phyloP scores from a whole-genome alignment of 2,113 vertebrate genomes.

The Chunga burmeisteri region DNA sequence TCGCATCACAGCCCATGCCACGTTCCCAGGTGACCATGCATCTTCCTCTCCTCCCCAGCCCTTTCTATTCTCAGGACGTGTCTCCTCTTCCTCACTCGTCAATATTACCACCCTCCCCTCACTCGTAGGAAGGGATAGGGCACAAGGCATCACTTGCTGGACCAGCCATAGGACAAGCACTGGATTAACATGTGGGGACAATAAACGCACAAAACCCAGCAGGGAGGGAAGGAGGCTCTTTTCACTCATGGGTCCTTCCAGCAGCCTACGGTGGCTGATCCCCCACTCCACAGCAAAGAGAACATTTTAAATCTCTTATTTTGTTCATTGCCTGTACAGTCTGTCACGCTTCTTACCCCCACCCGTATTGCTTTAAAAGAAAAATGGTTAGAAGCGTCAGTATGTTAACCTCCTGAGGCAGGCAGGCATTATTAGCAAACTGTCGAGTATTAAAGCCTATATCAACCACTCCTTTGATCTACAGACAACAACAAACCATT shows the following conservation, averaged over 20 bases:
- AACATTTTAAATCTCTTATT: neutral
- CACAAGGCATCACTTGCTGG: neutral
- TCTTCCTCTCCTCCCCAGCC: neutral
- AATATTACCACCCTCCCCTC: neutral
- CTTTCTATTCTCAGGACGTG: neutral
- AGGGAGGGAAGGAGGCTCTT: neutral
- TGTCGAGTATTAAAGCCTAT: neutral
- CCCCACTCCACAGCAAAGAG: neutral
- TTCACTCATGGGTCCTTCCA: neutral
- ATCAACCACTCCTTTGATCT: constrained; percentile 9
- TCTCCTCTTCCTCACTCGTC: neutral
- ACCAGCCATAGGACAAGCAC: neutral
- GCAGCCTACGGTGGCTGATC: neutral
- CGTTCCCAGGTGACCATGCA: neutral
- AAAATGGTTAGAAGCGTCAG: neutral
- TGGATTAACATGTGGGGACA: fast-evolving
- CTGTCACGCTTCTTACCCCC: neutral
- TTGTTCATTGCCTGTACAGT: neutral
- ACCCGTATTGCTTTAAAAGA: neutral
- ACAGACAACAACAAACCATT: neutral
- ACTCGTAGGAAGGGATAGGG: neutral
- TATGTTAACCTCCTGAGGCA: neutral
- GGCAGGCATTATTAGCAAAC: neutral
- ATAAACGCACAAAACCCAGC: neutral
- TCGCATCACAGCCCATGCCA: neutral